These are phyloP conservation scores for Calidris pygmaea DNA, from an alignment of 2,113 vertebrate species.

Conservation along the genomic window DNA sequence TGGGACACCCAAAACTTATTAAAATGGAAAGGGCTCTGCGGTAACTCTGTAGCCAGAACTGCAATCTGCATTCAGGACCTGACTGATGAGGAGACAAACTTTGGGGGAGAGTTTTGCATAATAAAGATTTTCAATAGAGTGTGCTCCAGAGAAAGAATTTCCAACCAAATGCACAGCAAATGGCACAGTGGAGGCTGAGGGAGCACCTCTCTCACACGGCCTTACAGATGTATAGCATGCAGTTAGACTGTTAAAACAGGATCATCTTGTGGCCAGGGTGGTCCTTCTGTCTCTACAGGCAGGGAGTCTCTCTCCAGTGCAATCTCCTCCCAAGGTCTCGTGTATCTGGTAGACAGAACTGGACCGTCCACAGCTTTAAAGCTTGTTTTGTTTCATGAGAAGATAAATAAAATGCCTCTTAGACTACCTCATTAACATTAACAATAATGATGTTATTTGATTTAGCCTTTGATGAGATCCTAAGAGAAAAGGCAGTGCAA, in stretches of 20 bases:
- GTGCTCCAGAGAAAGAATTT: background rate
- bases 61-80: background rate
- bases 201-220: background rate
- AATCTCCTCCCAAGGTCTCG: background rate
- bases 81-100: background rate
- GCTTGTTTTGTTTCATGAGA: background rate
- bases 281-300: background rate
- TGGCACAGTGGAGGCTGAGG: accelerated
- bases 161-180: background rate
- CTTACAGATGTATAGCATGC: accelerated
- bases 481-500: background rate
- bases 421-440: background rate
- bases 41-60: background rate
- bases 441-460: background rate
- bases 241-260: background rate
- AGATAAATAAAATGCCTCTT: background rate
- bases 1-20: background rate
- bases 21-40: background rate
- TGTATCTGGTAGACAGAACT: background rate
- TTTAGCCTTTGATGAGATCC: background rate
- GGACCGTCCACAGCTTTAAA: background rate
- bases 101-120: background rate
- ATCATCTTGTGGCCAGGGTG: background rate
- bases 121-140: conserved; percentile 5
- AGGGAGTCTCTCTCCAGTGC: background rate